Percentiles rank a stretch among this genome's conserved stretches.
Evolutionary conservation across 2,797 vertebrate genomes (phyloP).

Genomic region (Oreonectes daqikongensis): DNA sequence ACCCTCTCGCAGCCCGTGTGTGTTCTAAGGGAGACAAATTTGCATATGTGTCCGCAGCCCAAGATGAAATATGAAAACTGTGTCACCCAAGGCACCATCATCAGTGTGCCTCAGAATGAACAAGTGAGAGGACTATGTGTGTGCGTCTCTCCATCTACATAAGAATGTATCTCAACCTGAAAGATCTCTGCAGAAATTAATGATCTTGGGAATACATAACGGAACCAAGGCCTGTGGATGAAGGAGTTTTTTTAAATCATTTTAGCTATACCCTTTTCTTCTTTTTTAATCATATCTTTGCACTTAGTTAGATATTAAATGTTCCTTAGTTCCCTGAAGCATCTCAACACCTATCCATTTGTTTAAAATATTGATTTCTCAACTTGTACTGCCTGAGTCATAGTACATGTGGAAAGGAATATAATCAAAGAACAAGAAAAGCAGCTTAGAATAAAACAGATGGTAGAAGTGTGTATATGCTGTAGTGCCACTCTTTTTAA

Average conservation of each 20-base stretch:
- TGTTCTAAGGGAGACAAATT: slow-evolving; percentile 79
- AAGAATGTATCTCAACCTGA: slow-evolving; percentile 78
- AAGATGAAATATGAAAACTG: slow-evolving; percentile 77
- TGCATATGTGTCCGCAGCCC: slow-evolving; percentile 74
- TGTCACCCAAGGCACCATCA: slow-evolving; percentile 79
- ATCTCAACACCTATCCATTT: slow-evolving; percentile 61
- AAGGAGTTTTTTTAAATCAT: slow-evolving; percentile 60
- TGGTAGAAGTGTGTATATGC: slow-evolving; percentile 51
- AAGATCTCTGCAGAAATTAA: slow-evolving; percentile 82
- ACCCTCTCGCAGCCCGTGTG: slow-evolving; percentile 64
- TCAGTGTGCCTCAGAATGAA: slow-evolving; percentile 48
- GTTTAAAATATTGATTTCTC: slow-evolving; percentile 74
- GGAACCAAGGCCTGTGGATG: slow-evolving; percentile 65
- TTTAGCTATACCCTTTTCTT: slow-evolving; percentile 39
- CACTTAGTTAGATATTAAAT: slow-evolving; percentile 75
- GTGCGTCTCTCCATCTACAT: slow-evolving; percentile 72
- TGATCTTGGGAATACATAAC: slow-evolving; percentile 78
- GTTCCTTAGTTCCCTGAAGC: slow-evolving; percentile 64
- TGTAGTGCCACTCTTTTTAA: neutral
- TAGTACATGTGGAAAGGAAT: slow-evolving; percentile 65
- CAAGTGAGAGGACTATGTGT: slow-evolving; percentile 46
- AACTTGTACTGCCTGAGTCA: slow-evolving; percentile 43
- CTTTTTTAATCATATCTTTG: slow-evolving; percentile 69
- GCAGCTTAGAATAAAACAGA: slow-evolving; percentile 64
- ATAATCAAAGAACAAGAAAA: slow-evolving; percentile 69